Percentiles rank a stretch among this genome's conserved stretches.
These are phyloP conservation scores for Poeciliopsis retropinna DNA, from an alignment of 2,113 vertebrate species.

Conservation along the genomic window DNA sequence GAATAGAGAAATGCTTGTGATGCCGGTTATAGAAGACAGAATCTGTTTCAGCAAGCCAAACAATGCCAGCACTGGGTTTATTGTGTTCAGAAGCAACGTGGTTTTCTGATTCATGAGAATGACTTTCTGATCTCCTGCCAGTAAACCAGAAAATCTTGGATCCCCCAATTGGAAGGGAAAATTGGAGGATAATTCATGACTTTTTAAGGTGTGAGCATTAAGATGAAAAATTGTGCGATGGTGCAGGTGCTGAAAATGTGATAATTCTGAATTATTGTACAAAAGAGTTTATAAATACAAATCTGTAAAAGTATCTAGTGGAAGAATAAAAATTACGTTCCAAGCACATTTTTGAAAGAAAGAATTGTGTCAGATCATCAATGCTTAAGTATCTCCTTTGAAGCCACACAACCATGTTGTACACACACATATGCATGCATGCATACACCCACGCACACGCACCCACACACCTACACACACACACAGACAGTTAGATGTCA, in stretches of 20 bases:
- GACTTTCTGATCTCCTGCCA: constrained; percentile 53
- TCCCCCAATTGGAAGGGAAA: constrained; percentile 35
- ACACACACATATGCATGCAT: too few species aligned
- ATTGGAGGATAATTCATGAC: constrained; percentile 46
- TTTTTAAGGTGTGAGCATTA: constrained; percentile 33
- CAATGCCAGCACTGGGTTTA: constrained; percentile 27
- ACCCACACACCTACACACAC: too few species aligned
- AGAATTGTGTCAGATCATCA: too few species aligned
- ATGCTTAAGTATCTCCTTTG: not conserved
- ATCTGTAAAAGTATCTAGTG: too few species aligned
- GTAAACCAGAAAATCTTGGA: constrained; percentile 50
- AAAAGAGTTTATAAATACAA: too few species aligned
- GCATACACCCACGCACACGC: too few species aligned
- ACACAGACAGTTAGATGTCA: not conserved
- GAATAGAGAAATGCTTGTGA: constrained; percentile 17
- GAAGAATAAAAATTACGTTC: too few species aligned
- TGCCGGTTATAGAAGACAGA: constrained; percentile 22
- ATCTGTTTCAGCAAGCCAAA: constrained; percentile 31
- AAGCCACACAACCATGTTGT: not conserved
- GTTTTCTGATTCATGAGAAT: constrained; percentile 44
- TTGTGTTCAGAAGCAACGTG: constrained; percentile 22
- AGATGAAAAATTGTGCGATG: constrained; percentile 11
- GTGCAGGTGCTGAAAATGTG: not conserved
- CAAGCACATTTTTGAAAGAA: too few species aligned
- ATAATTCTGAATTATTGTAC: not conserved